These are phyloP conservation scores for Telmatochromis brachygnathus DNA, from an alignment of 2,113 vertebrate genomes.

Conservation along the genomic window DNA sequence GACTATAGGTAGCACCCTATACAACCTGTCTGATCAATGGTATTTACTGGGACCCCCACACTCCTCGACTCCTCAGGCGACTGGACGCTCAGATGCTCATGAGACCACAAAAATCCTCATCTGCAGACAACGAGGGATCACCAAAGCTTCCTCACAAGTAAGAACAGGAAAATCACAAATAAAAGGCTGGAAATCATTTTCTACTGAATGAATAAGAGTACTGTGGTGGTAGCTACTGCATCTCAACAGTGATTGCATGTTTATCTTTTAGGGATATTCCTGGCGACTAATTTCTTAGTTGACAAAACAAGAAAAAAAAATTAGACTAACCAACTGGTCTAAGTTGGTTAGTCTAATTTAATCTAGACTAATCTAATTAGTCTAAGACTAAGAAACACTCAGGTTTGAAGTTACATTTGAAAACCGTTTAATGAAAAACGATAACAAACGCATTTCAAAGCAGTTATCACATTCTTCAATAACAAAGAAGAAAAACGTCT, in stretches of 20 bases:
- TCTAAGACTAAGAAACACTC: neutral
- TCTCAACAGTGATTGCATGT: neutral
- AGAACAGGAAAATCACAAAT: neutral
- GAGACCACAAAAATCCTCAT: conserved; percentile 59
- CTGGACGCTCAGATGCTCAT: conserved; percentile 83
- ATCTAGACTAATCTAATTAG: too few species aligned
- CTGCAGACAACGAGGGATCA: conserved; percentile 66
- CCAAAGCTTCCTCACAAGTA: conserved; percentile 88
- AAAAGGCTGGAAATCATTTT: neutral
- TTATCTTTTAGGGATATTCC: neutral
- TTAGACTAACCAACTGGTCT: neutral
- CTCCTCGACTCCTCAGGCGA: conserved; percentile 82
- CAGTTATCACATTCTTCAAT: neutral
- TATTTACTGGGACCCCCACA: conserved; percentile 94
- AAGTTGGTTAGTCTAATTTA: too few species aligned
- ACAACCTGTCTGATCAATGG: conserved; percentile 96
- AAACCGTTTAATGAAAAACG: neutral
- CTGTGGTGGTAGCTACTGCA: neutral
- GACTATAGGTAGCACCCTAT: conserved; percentile 86
- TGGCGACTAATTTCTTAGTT: neutral
- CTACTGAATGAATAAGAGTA: neutral
- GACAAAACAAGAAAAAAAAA: neutral
- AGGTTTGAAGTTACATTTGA: neutral
- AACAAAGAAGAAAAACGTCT: neutral
- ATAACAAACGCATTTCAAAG: neutral